Base-by-base conservation (phyloP, 2,888 invertebrate species). In the Erebia ligea region DNA sequence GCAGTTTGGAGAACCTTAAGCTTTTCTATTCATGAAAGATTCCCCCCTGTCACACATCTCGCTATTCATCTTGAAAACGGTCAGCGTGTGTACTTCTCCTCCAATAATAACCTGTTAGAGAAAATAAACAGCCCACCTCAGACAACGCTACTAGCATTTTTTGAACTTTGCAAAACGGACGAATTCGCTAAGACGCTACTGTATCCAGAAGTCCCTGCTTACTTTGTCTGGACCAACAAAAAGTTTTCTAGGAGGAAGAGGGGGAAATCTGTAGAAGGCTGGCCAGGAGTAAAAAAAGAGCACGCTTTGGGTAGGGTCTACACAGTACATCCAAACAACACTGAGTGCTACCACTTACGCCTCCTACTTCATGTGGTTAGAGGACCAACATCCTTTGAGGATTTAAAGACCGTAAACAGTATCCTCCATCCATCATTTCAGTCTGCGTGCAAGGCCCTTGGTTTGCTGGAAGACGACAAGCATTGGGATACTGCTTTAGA, bases 291-390 rank as follows among this genome's bases (percentile, higher is more conserved):
- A 61, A 77, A 74, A 79, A 77, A 77, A 57, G 67, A 76, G 45
- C 76, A 82, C 78, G 81, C 79, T 48, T 66, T 84, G 42, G 81
- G 82, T 19, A 77, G 81, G 84, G 71, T 86, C 21, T 21, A 84
- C 68, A 74, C 83, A 70, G 81, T 84, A 17, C 81, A 83, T 79
- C 81, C 81, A 6, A 83, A 74, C 67, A 75, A 81, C 52, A 73
- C 69, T 50, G 79, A 83, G 68, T 84, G 80, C 73, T 86, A 75
- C 76, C 82, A 82, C 76, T 78, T 85, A 64, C 79, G 82, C n/a
- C 71, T 85, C 68, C 72, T 77, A 40, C 71, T 86, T 65, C 21
- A 21, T 21, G 21, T 21, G 21, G 21, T 21, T 21, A 21, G 76
- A 70, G 80, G 78, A 2, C 76, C 78, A 73, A 79, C 56, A 64